Base-by-base conservation (phyloP, 2,113 vertebrate species). In the Nibea albiflora region DNA sequence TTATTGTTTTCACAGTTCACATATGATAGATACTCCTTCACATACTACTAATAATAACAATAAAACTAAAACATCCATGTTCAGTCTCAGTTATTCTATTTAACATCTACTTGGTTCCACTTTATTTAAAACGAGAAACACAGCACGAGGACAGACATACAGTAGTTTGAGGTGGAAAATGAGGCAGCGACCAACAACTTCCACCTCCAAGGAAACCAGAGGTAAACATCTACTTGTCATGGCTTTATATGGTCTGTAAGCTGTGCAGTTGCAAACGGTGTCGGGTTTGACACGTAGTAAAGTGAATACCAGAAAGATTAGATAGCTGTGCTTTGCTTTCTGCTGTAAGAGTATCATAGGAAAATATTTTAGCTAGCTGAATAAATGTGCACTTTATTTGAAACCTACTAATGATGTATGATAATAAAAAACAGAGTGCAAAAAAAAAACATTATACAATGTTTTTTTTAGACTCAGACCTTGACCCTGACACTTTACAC, bases 201-300 rank as follows among this genome's bases (percentile, higher is more conserved):
- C 52, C 8, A 69, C 42, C 50, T 76, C 83, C 78, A 78, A 61
- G 80, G 85, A 88, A 83, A 84, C 80, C 80, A 67, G 76, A 39
- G 44, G 56, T 67, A 84, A 89, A 84, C 77, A 78, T 81, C 39
- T 47, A 66, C 56, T 20, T 2, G 16, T 39, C n/a, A 24, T 64
- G 79, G 9, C 84, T 80, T 84, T 65, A 82, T 83, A 81, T 72
- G 86, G 86, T 80, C 31, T 31, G 65, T 31, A 49, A 62, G 53
- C 73, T 31, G 47, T 11, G 57, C 24, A 26, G 46, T 28, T 50
- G 9, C 16, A 73, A 42, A 54, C 17, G 24, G 3, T 71, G 60
- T 42, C 31, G 57, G 73, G 53, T 73, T 73, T 84, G 60, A 80
- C 81, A 74, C 58, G 77, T 31, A n/a, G 24, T 70, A 64, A 75